Evolutionary conservation across 2,113 vertebrate genomes (phyloP).

Genomic region (Microcebus griseorufus): DNA sequence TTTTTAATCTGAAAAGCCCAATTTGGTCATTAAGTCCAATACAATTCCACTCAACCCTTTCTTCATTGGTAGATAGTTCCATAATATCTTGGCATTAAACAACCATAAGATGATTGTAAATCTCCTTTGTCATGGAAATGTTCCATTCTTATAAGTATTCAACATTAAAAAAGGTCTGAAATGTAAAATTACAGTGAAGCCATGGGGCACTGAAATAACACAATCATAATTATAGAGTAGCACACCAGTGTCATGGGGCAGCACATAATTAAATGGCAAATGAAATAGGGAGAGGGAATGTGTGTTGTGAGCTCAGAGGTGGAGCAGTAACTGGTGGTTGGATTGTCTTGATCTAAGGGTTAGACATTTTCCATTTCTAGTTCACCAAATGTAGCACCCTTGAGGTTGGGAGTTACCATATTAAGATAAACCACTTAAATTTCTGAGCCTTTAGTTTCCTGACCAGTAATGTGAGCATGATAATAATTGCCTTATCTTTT

Average conservation of each 20-base stretch:
- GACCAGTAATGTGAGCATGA: neutral
- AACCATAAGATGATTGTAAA: conserved; percentile 31
- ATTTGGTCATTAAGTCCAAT: conserved; percentile 27
- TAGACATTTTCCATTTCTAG: neutral
- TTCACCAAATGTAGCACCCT: neutral
- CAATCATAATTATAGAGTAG: conserved; percentile 36
- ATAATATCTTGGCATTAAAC: conserved; percentile 31
- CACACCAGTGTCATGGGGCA: neutral
- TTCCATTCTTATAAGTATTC: neutral
- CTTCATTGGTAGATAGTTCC: neutral
- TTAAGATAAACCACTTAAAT: neutral
- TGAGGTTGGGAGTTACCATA: neutral
- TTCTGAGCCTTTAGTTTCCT: conserved; percentile 6
- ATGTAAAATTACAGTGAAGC: conserved; percentile 34
- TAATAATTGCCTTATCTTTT: neutral
- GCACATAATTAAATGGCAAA: conserved; percentile 53
- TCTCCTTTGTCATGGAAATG: conserved; percentile 38
- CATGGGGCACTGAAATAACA: neutral
- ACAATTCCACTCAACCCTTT: neutral
- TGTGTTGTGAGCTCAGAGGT: neutral
- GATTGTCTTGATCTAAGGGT: neutral
- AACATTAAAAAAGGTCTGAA: conserved; percentile 5
- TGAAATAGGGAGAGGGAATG: neutral
- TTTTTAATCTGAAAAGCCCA: neutral
- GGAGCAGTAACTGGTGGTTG: neutral